Evolutionary conservation across 2,888 invertebrate genomes (phyloP).

Genomic region (Chaetoderma sp.): DNA sequence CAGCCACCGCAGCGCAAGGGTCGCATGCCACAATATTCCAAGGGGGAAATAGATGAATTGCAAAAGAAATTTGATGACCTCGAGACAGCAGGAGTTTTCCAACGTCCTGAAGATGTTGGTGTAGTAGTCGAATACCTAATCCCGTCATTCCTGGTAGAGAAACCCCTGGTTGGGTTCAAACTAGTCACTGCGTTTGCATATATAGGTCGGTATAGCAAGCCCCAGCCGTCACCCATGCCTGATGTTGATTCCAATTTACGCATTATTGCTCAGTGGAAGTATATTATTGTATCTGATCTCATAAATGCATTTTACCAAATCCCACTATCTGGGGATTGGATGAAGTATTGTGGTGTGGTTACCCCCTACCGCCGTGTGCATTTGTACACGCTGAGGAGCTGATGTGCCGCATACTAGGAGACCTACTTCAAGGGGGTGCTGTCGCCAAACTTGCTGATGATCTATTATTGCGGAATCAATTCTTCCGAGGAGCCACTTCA

Average conservation of each 20-base stretch:
- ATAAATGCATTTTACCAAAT: conserved; percentile 42
- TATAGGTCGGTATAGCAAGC: conserved; percentile 42
- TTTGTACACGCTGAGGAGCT: no score
- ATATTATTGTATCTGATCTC: conserved; percentile 15
- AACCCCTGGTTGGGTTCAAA: conserved; percentile 31
- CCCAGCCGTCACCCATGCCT: conserved; percentile 36
- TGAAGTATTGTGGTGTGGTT: conserved; percentile 39
- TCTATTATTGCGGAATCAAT: no score
- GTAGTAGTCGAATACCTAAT: conserved; percentile 41
- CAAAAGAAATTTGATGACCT: conserved; percentile 42
- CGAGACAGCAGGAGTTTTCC: conserved; percentile 38
- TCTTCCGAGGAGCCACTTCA: no score
- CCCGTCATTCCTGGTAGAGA: conserved; percentile 44
- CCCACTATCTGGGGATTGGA: conserved; percentile 26
- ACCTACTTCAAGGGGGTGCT: conserved; percentile 32
- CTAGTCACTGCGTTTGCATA: conserved; percentile 41
- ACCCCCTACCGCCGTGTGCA: no score
- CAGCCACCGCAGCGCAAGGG: conserved; percentile 44
- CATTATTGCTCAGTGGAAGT: conserved; percentile 29
- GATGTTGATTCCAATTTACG: conserved; percentile 24
- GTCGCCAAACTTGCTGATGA: conserved; percentile 43
- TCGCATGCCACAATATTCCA: conserved; percentile 37
- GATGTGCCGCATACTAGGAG: conserved; percentile 32
- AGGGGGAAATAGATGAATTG: conserved; percentile 34
- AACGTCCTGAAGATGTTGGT: conserved; percentile 33